Evolutionary conservation across 1,140 invertebrate genomes (phyloP).

Genomic region (Glossosoma conforme): DNA sequence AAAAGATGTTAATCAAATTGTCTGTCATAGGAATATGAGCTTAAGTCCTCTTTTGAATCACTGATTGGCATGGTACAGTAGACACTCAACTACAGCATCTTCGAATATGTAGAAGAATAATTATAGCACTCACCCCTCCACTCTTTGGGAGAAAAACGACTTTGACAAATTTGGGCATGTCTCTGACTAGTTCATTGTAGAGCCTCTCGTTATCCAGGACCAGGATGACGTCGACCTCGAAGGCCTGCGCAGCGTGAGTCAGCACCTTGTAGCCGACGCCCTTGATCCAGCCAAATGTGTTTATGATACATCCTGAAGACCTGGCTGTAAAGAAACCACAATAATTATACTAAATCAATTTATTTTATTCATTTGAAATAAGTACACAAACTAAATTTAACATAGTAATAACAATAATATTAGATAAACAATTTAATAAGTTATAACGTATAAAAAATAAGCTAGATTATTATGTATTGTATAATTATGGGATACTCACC

Average conservation of each 20-base stretch:
- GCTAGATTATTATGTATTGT: no score
- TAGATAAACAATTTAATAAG: no score
- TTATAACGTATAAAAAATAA: no score
- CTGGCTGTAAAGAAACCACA: conserved; percentile 68
- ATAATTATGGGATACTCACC: no score
- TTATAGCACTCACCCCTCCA: conserved; percentile 88
- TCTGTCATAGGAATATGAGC: not conserved
- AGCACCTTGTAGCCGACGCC: conserved; percentile 79
- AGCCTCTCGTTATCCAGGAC: conserved; percentile 95
- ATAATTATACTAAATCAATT: no score
- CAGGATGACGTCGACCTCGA: conserved; percentile 93
- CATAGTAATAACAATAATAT: no score
- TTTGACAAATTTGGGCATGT: conserved; percentile 90
- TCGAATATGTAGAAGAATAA: no score
- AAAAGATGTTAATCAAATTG: not conserved
- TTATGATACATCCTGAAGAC: conserved; percentile 92
- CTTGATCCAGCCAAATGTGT: conserved; percentile 97
- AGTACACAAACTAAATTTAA: no score
- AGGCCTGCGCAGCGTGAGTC: conserved; percentile 83
- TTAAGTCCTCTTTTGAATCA: not conserved
- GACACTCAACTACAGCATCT: no score
- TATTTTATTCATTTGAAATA: no score
- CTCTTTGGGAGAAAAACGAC: conserved; percentile 93
- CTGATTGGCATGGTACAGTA: not conserved
- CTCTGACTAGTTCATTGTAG: conserved; percentile 89